Evolutionary conservation across 2,888 invertebrate species (phyloP), one percentile per base, ranked within the genome.

Genomic region (Eupeodes latifasciatus): DNA sequence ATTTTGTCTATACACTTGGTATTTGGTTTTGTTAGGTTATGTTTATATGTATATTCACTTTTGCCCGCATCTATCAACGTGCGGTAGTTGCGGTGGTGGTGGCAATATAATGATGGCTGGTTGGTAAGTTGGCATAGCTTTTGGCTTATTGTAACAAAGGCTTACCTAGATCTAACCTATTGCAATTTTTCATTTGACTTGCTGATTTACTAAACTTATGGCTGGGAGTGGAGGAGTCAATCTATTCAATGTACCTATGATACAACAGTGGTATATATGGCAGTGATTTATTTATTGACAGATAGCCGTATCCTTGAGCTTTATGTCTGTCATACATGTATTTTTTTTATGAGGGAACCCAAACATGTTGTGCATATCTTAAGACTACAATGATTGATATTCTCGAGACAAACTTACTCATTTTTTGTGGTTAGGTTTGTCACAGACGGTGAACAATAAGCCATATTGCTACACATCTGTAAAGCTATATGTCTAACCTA

Each of bases 241-340:
- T 62, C 59, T 34, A 16, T 44, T 10, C 16, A 5, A 44, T 62
- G 2, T 62, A 11, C 9, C 2, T n/a, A 40, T 40, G 5, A 9
- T 11, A 36, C 4, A 36, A 27, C 12, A 10, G 2, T 66, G 49
- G 14, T 27, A 27, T 27, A 27, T 27, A 27, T 49, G 66, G 12
- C 4, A 49, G 49, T 66, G 66, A 66, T 66, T 66, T 66, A 66
- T 66, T 44, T 75, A 71, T 79, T 84, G 84, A 80, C 84, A 84
- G 62, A 80, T 71, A 51, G 47, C 49, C 66, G 80, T 84, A 71
- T 79, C 84, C 79, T 84, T 85, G 79, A 76, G 80, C 75, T 80
- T 62, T 79, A 69, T 79, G 69, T 57, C 74, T 61, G 44, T 47
- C 34, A 67, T 61, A 5, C 6, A 40, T 40, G 9, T 40, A 40